These are phyloP conservation scores for Lasius platythorax DNA, from an alignment of 2,888 invertebrate species.

Conservation along the genomic window DNA sequence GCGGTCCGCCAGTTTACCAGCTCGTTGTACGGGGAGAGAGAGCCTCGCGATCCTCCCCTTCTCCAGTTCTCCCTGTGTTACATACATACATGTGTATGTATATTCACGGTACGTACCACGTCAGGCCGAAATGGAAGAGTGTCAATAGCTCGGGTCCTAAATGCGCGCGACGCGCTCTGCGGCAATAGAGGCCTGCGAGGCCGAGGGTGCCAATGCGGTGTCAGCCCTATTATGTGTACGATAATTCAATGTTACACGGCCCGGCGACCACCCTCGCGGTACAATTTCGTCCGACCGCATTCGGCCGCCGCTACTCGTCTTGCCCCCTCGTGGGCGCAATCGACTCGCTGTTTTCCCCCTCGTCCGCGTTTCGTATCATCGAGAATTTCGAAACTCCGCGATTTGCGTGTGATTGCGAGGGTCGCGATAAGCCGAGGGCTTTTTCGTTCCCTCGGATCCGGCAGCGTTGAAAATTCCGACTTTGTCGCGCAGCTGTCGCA, in stretches of 20 bases:
- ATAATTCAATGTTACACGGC: constrained; percentile 73
- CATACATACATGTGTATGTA: constrained; percentile 49
- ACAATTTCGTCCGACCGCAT: constrained; percentile 32
- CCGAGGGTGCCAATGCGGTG: constrained; percentile 70
- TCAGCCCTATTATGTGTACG: constrained; percentile 74
- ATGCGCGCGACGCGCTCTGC: constrained; percentile 63
- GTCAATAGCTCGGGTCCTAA: constrained; percentile 71
- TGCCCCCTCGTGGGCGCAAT: constrained; percentile 8
- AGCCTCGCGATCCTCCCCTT: not conserved
- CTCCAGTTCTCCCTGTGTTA: constrained; percentile 21
- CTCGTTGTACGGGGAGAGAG: constrained; percentile 34
- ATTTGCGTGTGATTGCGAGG: constrained; percentile 63
- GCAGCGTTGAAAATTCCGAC: constrained; percentile 66
- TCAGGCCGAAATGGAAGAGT: constrained; percentile 69
- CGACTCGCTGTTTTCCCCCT: constrained; percentile 30
- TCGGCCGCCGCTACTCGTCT: not conserved
- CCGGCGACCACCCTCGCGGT: constrained; percentile 44
- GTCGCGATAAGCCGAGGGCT: constrained; percentile 31
- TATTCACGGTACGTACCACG: constrained; percentile 30
- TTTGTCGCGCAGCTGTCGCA: constrained; percentile 62
- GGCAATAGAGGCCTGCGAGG: constrained; percentile 58
- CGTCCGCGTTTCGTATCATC: not conserved
- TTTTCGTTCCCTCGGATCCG: constrained; percentile 62
- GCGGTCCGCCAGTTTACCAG: constrained; percentile 68
- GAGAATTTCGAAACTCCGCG: constrained; percentile 63